These are phyloP conservation scores for Platygyra sinensis DNA, from an alignment of 64 coral and sea anemone genomes.

Conservation along the genomic window DNA sequence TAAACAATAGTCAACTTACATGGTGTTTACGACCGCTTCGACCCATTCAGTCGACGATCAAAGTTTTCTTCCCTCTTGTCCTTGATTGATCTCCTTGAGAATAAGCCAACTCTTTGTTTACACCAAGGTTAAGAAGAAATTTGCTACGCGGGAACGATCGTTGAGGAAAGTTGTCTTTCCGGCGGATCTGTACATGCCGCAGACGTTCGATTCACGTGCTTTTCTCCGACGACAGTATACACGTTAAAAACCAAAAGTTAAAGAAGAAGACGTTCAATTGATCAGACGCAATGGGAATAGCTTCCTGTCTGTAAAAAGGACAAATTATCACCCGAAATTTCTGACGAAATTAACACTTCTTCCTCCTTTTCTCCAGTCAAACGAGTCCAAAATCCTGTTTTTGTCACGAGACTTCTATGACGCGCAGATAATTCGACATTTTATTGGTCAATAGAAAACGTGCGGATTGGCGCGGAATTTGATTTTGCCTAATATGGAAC, in stretches of 20 bases:
- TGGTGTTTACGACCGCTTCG: conserved; percentile 1
- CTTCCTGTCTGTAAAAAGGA: neutral
- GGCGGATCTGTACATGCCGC: neutral
- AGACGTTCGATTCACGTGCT: neutral
- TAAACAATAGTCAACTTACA: neutral
- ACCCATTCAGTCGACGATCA: conserved; percentile 7
- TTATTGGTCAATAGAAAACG: neutral
- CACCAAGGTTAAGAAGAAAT: neutral
- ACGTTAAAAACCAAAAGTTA: neutral
- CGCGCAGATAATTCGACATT: neutral
- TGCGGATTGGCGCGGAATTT: conserved; percentile 34
- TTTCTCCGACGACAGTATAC: neutral
- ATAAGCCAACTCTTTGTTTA: neutral
- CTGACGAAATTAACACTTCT: neutral
- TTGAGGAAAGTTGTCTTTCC: neutral
- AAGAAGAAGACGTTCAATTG: neutral
- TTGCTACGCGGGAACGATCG: neutral
- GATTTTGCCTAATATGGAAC: conserved; percentile 34
- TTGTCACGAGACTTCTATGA: conserved; percentile 19
- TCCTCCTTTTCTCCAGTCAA: neutral
- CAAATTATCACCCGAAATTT: neutral
- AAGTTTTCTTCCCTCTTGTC: neutral
- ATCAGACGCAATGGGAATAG: neutral
- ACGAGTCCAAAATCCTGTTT: neutral
- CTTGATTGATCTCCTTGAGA: neutral